These are phyloP conservation scores for Lucilia cuprina DNA, from an alignment of 1,140 invertebrate genomes.

Conservation along the genomic window DNA sequence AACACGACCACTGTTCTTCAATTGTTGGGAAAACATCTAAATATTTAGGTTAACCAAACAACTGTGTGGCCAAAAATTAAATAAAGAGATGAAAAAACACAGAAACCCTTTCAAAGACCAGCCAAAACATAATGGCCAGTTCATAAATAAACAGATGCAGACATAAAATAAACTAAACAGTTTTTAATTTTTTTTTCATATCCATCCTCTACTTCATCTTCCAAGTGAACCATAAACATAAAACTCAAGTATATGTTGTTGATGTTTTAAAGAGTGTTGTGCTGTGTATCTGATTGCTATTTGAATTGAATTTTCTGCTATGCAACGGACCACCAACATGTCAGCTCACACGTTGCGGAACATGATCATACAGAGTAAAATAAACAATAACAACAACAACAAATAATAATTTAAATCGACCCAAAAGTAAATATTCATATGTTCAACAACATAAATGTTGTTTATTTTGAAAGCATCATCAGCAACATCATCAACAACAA, in stretches of 20 bases:
- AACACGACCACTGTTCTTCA: too few relatives aligned
- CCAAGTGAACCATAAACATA: not conserved
- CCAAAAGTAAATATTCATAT: not conserved
- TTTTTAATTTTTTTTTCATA: not conserved
- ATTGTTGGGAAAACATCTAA: not conserved
- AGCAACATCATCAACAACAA: not conserved
- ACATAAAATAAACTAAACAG: not conserved
- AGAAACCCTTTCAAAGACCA: not conserved
- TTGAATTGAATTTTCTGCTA: not conserved
- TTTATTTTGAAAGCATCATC: constrained; percentile 33
- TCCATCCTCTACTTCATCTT: not conserved
- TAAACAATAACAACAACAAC: not conserved
- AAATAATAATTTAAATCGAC: not conserved
- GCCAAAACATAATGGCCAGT: not conserved
- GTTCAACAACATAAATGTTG: constrained; percentile 8
- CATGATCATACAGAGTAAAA: constrained; percentile 37
- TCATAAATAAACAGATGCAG: not conserved
- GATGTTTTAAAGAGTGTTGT: not conserved
- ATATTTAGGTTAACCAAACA: constrained; percentile 25
- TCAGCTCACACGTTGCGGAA: constrained; percentile 57
- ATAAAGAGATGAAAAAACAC: not conserved
- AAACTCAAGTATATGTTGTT: not conserved
- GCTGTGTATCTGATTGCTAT: not conserved
- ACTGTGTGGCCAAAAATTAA: not conserved
- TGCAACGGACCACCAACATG: constrained; percentile 54